phyloP scores from a whole-genome alignment of 2,888 invertebrate genomes.

The Phalera bucephala region DNA sequence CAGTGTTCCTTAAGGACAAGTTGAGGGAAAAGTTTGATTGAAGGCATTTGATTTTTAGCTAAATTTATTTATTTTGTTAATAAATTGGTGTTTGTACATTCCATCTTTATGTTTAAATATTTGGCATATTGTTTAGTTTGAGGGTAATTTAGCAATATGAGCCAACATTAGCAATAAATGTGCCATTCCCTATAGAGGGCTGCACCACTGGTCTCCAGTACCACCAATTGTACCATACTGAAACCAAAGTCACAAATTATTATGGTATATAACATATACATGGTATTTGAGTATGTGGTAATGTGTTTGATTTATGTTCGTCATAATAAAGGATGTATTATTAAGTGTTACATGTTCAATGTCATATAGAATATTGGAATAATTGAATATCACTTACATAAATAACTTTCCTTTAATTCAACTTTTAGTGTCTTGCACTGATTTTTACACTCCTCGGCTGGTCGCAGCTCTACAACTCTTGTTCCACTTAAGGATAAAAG shows the following conservation, averaged over 20 bases:
- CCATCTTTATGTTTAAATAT: constrained; percentile 38
- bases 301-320: no score
- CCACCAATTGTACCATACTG: constrained; percentile 94
- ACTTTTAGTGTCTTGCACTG: constrained; percentile 88
- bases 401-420: constrained; percentile 87
- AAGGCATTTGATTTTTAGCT: constrained; percentile 55
- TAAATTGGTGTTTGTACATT: constrained; percentile 66
- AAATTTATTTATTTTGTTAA: constrained; percentile 55
- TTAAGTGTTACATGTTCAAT: no score
- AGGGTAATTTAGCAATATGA: constrained; percentile 87
- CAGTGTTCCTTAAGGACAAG: constrained; percentile 92
- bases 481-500: constrained; percentile 88
- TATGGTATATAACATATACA: no score
- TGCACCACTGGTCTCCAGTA: constrained; percentile 89
- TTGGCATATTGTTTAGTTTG: constrained; percentile 14
- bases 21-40: constrained; percentile 91
- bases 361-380: no score
- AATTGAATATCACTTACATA: constrained; percentile 84
- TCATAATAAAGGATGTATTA: no score
- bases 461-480: constrained; percentile 87
- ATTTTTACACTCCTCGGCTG: constrained; percentile 89
- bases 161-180: constrained; percentile 86
- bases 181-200: constrained; percentile 81
- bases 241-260: no score
- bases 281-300: no score